Evolutionary conservation across 2,888 invertebrate genomes (phyloP).

Genomic region (Limnephilus auricula): DNA sequence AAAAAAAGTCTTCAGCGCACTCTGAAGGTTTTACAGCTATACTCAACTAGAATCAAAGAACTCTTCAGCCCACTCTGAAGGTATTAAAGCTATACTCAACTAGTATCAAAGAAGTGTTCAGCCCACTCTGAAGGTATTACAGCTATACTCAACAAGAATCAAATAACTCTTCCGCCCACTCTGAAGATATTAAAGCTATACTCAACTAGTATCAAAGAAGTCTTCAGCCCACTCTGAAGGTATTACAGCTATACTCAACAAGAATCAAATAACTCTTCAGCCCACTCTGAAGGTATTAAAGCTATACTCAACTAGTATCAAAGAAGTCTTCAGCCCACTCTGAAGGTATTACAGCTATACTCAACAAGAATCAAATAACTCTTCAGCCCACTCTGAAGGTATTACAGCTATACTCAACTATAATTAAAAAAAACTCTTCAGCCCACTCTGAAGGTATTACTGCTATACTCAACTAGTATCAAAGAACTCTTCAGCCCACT

Average conservation of each 20-base stretch:
- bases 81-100: background rate
- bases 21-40: background rate
- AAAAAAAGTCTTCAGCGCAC: background rate
- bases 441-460: too few relatives aligned
- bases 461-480: too few relatives aligned
- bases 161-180: slow-evolving; percentile 54
- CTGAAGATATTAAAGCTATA: slow-evolving; percentile 58
- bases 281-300: slow-evolving; percentile 61
- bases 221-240: too few relatives aligned
- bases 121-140: too few relatives aligned
- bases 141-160: too few relatives aligned
- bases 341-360: background rate
- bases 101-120: too few relatives aligned
- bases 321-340: background rate
- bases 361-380: background rate
- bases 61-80: background rate
- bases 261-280: too few relatives aligned
- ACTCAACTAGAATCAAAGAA: background rate
- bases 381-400: slow-evolving; percentile 61
- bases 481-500: slow-evolving; percentile 54
- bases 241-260: too few relatives aligned
- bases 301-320: background rate
- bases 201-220: too few relatives aligned
- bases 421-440: too few relatives aligned
- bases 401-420: background rate